Conservation (phyloP, 2,113 vertebrate genomes). For the Pelodiscus sinensis region DNA sequence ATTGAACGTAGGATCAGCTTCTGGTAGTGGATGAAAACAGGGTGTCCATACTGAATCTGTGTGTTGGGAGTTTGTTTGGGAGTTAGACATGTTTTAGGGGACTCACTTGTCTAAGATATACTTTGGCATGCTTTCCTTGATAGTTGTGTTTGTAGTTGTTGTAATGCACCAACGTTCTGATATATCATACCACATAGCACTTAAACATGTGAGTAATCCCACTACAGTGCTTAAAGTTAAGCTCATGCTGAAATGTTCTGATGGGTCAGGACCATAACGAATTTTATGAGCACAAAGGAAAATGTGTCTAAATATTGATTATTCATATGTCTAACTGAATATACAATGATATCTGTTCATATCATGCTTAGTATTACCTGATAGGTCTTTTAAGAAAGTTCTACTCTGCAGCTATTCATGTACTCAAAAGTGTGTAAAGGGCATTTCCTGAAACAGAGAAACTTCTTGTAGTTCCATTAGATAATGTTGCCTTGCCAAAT, state of each 20-base stretch:
- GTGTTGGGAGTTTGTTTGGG: background rate
- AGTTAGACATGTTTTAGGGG: background rate
- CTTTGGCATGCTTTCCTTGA: conserved; percentile 25
- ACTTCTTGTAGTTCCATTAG: background rate
- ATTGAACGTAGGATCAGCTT: background rate
- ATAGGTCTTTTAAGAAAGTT: conserved; percentile 22
- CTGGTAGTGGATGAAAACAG: background rate
- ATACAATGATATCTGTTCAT: background rate
- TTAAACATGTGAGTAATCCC: background rate
- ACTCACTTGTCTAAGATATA: background rate
- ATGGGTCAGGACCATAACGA: background rate
- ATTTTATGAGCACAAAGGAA: background rate
- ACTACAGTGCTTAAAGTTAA: background rate
- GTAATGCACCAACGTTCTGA: background rate
- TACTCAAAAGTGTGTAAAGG: background rate
- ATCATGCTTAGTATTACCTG: background rate
- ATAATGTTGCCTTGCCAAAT: background rate
- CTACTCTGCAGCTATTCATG: conserved; percentile 18
- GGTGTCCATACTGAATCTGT: background rate
- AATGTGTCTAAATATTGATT: background rate
- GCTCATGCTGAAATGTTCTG: background rate
- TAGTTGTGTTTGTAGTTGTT: background rate
- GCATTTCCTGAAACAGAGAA: background rate
- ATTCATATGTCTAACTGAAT: background rate
- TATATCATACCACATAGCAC: background rate